Conservation (phyloP, 2,113 vertebrate species). For the Nanorana parkeri region DNA sequence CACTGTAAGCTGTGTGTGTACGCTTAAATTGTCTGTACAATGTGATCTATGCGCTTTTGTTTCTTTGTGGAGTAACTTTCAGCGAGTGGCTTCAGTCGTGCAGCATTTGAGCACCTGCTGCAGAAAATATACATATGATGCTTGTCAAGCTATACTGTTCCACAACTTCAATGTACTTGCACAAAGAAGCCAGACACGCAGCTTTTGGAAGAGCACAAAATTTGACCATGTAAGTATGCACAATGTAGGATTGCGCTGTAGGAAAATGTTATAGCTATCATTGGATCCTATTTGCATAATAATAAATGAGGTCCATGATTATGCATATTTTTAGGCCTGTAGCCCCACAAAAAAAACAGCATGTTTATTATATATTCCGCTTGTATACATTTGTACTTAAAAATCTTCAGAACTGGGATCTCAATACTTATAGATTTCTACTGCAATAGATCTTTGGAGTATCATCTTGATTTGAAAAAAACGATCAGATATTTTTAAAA, state of each 20-base stretch:
- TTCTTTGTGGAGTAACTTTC: conserved; percentile 33
- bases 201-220: conserved; percentile 60
- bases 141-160: conserved; percentile 47
- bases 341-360: too few species aligned
- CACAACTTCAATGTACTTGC: conserved; percentile 27
- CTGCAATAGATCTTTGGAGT: too few species aligned
- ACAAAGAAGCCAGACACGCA: conserved; percentile 25
- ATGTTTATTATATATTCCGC: too few species aligned
- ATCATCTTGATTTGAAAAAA: too few species aligned
- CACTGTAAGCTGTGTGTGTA: background rate
- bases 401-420: too few species aligned
- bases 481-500: too few species aligned
- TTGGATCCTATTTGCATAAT: background rate
- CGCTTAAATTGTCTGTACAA: conserved; percentile 8
- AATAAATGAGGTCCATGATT: too few species aligned
- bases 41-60: conserved; percentile 5
- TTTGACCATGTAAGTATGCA: conserved; percentile 48
- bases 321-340: too few species aligned
- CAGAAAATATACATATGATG: conserved; percentile 18
- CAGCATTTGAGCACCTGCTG: conserved; percentile 34
- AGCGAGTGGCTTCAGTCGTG: background rate
- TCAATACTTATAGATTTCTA: too few species aligned
- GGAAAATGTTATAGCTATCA: background rate
- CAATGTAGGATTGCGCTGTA: background rate
- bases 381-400: too few species aligned